Evolutionary conservation across 2,888 invertebrate species (phyloP).

Genomic region (Chrysolina haemoptera): DNA sequence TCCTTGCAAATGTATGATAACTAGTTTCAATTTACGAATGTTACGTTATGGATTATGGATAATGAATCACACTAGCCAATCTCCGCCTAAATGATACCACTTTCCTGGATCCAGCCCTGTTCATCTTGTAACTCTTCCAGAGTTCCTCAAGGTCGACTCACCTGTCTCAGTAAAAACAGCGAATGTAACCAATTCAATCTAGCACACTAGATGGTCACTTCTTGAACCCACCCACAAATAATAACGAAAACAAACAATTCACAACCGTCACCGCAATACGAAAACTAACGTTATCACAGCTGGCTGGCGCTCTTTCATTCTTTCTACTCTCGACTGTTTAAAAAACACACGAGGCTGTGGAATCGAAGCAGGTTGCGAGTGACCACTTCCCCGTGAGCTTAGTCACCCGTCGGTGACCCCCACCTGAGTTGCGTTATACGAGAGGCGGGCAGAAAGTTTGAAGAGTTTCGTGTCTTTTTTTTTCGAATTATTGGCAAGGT

Average conservation of each 20-base stretch:
- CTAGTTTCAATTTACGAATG: no score
- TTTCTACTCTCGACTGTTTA: constrained; percentile 13
- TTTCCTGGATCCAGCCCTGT: background rate
- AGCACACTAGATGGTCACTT: background rate
- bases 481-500: background rate
- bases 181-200: background rate
- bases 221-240: background rate
- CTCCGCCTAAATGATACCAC: background rate
- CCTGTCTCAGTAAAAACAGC: background rate
- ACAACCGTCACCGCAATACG: constrained; percentile 11
- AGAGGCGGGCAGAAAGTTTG: background rate
- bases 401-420: constrained; percentile 8
- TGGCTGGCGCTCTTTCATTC: constrained; percentile 5
- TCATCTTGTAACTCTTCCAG: background rate
- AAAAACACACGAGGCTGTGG: background rate
- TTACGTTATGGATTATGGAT: no score
- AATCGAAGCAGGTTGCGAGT: constrained; percentile 19
- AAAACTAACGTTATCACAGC: constrained; percentile 9
- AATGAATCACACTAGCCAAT: no score
- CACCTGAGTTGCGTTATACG: background rate
- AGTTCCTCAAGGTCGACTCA: background rate
- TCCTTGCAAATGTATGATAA: no score
- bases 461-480: no score
- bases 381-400: constrained; percentile 18
- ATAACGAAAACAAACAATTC: constrained; percentile 8